Evolutionary conservation across 2,888 invertebrate species (phyloP), one percentile per base, ranked within the genome.

Genomic region (Phorcus lineatus): DNA sequence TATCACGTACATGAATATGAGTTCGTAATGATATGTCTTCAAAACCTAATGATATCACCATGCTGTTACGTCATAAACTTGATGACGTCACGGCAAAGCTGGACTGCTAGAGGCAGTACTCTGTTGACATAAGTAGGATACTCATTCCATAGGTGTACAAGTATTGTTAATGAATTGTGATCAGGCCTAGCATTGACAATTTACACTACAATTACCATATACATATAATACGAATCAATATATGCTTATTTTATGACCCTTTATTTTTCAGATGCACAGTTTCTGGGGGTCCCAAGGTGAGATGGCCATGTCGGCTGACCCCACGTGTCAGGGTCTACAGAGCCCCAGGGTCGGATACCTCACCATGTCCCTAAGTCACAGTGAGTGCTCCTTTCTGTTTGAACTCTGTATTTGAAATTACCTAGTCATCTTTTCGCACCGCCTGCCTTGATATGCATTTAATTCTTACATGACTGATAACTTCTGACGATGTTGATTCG

Each of bases 331-430:
- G 40, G 93, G 93, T 82, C 80, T 95, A 80, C 97, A 97, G 93
- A 97, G 97, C 90, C 97, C 98, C 70, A 96, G 96, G 84, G 97
- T 97, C 90, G 97, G 97, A 0, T 96, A 96, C 28, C 94, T 96
- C 84, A 97, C 96, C 19, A 96, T 97, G 96, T 77, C 40, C 19
- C 80, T 82, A 22, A 54, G 24, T 16, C 81, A 81, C 47, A 76
- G 81, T 81, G 70, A 79, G 81, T 79, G 16, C 17, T 4, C 40
- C 17, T 40, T 3, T 19, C 19, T 36, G 1, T 47, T n/a, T 0
- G 47, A 31, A 6, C 16, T 36, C 31, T 31, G 67, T 28, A 4
- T 1, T 47, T 47, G 13, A 11, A 47, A 36, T 36, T 6, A 36
- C 36, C 3, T 36, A 36, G 3, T 36, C 7, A 36, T 36, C 7